Evolutionary conservation across 1,140 invertebrate species (phyloP).

Genomic region (Aphidius ervi): DNA sequence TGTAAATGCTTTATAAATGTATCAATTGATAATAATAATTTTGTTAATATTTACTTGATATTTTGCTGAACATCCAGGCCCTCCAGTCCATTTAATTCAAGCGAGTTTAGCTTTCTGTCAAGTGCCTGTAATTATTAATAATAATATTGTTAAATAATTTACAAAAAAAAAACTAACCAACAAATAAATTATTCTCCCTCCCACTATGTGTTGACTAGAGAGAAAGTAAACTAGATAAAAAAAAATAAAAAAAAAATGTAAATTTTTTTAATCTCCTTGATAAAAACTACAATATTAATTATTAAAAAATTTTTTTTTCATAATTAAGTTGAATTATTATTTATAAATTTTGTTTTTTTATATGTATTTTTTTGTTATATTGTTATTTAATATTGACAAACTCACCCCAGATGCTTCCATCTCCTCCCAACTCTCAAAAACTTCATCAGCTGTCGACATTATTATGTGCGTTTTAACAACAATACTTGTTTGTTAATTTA

Average conservation of each 20-base stretch:
- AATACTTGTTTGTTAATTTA: no score
- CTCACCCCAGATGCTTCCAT: slow-evolving; percentile 69
- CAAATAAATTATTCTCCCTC: not conserved
- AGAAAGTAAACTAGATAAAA: not conserved
- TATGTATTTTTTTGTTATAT: no score
- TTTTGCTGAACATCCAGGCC: slow-evolving; percentile 41
- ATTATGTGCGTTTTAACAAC: not conserved
- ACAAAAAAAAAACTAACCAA: slow-evolving; percentile 16
- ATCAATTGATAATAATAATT: not conserved
- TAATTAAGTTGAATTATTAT: no score
- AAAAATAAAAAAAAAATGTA: not conserved
- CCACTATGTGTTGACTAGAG: no score
- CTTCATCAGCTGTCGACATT: slow-evolving; percentile 58
- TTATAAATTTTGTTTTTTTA: no score
- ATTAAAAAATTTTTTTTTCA: no score
- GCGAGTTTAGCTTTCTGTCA: slow-evolving; percentile 44
- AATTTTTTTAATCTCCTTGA: not conserved
- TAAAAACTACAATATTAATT: no score
- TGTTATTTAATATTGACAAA: not conserved
- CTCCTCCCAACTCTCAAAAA: slow-evolving; percentile 79
- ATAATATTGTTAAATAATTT: slow-evolving; percentile 1
- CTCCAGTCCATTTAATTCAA: slow-evolving; percentile 40
- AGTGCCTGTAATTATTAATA: slow-evolving; percentile 38
- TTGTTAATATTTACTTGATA: slow-evolving; percentile 33
- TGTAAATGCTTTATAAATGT: not conserved